A percentile compares a stretch with the other conserved stretches of the same genome.
Conservation (phyloP, 2,888 invertebrate species). For the Keiferia lycopersicella region DNA sequence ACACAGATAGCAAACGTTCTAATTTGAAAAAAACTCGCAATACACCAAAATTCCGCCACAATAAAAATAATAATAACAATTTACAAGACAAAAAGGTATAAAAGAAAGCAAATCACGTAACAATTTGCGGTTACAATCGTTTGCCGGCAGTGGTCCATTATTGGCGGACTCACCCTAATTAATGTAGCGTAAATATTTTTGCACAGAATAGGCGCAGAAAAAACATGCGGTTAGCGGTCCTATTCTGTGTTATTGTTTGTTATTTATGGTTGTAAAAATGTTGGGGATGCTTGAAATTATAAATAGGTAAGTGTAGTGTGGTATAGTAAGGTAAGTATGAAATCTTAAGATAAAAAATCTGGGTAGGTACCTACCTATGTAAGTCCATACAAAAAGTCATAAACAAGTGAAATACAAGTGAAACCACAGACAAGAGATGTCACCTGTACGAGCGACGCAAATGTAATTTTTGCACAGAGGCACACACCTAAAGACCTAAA, state of each 20-base stretch:
- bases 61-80: conserved; percentile 23
- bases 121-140: conserved; percentile 37
- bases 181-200: conserved; percentile 13
- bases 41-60: background rate
- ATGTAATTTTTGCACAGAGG: no score
- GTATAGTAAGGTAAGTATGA: no score
- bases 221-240: background rate
- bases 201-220: background rate
- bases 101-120: conserved; percentile 29
- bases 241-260: background rate
- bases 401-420: no score
- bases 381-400: no score
- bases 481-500: no score
- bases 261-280: background rate
- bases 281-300: background rate
- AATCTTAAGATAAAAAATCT: no score
- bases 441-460: no score
- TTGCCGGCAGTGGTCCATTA: conserved; percentile 20
- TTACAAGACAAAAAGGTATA: conserved; percentile 32
- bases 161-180: conserved; percentile 25
- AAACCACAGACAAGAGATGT: no score
- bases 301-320: background rate
- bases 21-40: no score
- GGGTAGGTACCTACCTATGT: background rate
- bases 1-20: background rate